Evolutionary conservation across 1,140 invertebrate species (phyloP).

Genomic region (Drepana arcuata): DNA sequence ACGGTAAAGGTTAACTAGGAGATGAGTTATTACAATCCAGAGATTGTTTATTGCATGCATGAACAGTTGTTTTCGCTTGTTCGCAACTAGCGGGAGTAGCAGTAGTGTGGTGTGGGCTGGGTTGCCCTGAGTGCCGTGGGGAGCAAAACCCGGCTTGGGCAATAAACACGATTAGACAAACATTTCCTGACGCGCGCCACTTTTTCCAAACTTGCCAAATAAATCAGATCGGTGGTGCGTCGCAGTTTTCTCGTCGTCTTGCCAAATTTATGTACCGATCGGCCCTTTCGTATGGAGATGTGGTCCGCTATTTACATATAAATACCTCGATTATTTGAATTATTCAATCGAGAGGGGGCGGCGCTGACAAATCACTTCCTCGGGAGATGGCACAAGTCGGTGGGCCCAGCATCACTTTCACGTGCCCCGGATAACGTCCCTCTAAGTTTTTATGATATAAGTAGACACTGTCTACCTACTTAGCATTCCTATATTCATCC

Average conservation of each 20-base stretch:
- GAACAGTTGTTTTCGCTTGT: too few species aligned
- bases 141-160: conserved; percentile 49
- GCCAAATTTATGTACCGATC: conserved; percentile 70
- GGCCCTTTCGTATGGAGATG: conserved; percentile 71
- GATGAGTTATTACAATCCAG: too few species aligned
- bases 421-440: conserved; percentile 30
- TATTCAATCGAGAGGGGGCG: conserved; percentile 72
- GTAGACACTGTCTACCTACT: too few species aligned
- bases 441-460: conserved; percentile 18
- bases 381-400: conserved; percentile 61
- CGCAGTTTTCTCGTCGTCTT: conserved; percentile 66
- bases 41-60: too few species aligned
- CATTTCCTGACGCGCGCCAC: conserved; percentile 65
- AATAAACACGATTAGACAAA: conserved; percentile 69
- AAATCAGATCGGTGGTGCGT: conserved; percentile 67
- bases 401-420: conserved; percentile 51
- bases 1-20: too few species aligned
- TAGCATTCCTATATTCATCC: conserved; percentile 9
- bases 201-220: conserved; percentile 66
- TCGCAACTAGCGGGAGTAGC: too few species aligned
- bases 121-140: conserved; percentile 32
- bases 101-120: too few species aligned
- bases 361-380: conserved; percentile 71
- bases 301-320: conserved; percentile 68
- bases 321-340: conserved; percentile 72